A percentile compares a stretch with the other conserved stretches of the same genome.
phyloP scores from a whole-genome alignment of 2,797 vertebrate genomes.

The Tachyglossus aculeatus region DNA sequence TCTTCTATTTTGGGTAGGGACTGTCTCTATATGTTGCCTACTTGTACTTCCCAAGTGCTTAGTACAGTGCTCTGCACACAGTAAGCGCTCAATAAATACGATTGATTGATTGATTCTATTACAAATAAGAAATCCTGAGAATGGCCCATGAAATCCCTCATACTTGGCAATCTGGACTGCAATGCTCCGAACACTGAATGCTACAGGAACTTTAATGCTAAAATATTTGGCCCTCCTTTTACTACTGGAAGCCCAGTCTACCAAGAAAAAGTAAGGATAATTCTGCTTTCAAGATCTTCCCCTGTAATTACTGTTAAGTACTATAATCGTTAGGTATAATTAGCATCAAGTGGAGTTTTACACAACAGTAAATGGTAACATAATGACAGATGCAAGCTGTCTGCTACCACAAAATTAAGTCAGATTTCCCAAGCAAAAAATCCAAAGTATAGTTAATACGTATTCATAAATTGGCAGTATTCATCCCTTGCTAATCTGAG shows the following conservation, averaged over 20 bases:
- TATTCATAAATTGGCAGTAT: slow-evolving; percentile 50
- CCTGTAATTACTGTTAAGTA: slow-evolving; percentile 58
- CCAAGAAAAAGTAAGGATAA: slow-evolving; percentile 27
- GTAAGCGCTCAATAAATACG: no score
- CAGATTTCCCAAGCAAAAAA: slow-evolving; percentile 41
- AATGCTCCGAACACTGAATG: no score
- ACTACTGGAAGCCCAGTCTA: not conserved
- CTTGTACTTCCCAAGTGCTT: no score
- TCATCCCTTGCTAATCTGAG: no score
- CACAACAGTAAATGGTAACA: slow-evolving; percentile 53
- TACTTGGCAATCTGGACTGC: no score
- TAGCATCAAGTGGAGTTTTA: slow-evolving; percentile 57
- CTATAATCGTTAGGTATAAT: slow-evolving; percentile 57
- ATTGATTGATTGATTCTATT: no score
- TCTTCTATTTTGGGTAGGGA: no score
- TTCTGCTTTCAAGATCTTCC: slow-evolving; percentile 39
- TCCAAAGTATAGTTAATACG: slow-evolving; percentile 31
- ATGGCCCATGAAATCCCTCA: no score
- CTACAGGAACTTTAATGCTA: not conserved
- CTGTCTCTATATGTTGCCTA: no score
- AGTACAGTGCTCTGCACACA: no score
- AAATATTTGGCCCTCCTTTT: slow-evolving; percentile 22
- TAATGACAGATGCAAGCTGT: slow-evolving; percentile 60
- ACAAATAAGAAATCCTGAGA: no score
- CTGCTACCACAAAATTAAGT: slow-evolving; percentile 57